phyloP scores from a whole-genome alignment of 2,113 vertebrate species.

The Ranitomeya variabilis region DNA sequence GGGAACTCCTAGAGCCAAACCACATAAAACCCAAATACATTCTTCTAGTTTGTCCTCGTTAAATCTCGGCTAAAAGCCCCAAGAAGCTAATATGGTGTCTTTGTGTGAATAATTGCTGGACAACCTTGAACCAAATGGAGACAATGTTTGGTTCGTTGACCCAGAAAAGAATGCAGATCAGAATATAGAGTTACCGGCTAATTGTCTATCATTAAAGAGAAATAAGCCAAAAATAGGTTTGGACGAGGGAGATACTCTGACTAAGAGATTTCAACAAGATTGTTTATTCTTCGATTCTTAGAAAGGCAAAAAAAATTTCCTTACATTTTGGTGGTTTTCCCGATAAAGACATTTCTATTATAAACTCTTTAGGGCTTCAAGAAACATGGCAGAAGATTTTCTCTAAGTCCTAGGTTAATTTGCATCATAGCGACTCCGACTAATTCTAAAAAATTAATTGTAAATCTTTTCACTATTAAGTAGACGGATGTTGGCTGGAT shows the following conservation, averaged over 20 bases:
- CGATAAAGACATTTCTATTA: conserved; percentile 1
- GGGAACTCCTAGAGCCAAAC: conserved; percentile 36
- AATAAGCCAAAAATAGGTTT: conserved; percentile 38
- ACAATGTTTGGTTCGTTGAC: conserved; percentile 53
- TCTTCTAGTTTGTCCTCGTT: conserved; percentile 24
- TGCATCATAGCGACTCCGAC: neutral
- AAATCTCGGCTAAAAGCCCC: neutral
- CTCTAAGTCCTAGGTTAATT: neutral
- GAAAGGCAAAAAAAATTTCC: conserved; percentile 45
- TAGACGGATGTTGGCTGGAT: too few species aligned
- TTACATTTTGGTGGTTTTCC: conserved; percentile 18
- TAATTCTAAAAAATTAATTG: too few species aligned
- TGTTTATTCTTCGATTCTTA: conserved; percentile 47
- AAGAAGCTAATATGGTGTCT: conserved; percentile 35
- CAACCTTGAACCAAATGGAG: conserved; percentile 45
- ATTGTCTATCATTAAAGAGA: conserved; percentile 48
- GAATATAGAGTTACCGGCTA: conserved; percentile 52
- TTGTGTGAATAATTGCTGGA: conserved; percentile 21
- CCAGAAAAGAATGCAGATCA: conserved; percentile 47
- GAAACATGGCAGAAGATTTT: neutral
- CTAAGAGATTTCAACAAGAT: conserved; percentile 39
- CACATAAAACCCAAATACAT: conserved; percentile 33
- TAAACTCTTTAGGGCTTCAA: neutral
- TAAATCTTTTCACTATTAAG: too few species aligned
- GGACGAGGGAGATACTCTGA: conserved; percentile 14